These are phyloP conservation scores for Linepithema humile DNA, from an alignment of 1,140 invertebrate genomes.

Conservation along the genomic window DNA sequence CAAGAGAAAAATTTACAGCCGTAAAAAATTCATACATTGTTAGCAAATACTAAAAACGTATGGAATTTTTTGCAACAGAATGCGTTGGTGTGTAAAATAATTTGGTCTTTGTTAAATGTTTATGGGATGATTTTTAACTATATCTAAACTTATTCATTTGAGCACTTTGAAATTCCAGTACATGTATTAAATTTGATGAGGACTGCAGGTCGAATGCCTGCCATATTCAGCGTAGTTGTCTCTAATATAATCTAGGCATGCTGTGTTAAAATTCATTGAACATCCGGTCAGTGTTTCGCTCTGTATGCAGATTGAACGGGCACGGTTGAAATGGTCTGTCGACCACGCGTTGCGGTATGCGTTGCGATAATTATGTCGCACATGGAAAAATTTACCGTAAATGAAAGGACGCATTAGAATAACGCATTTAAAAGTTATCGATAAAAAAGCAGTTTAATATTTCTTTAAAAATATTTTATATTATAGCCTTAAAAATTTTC, in stretches of 20 bases:
- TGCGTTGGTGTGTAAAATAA: background rate
- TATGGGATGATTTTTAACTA: background rate
- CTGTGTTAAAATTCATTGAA: conserved; percentile 24
- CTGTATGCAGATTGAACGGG: conserved; percentile 24
- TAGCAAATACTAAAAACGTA: background rate
- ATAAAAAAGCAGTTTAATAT: background rate
- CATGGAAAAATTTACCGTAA: background rate
- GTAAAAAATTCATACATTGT: background rate
- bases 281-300: background rate
- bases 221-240: background rate
- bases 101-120: background rate
- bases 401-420: background rate
- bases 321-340: background rate
- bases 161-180: background rate
- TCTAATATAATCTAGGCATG: background rate
- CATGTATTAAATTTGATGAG: background rate
- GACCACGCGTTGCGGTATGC: background rate
- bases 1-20: background rate
- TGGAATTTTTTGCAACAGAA: background rate
- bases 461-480: background rate
- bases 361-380: background rate
- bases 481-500: background rate
- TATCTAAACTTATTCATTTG: background rate
- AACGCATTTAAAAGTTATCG: background rate
- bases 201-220: background rate